Percentiles rank a stretch among this genome's conserved stretches.
phyloP scores from a whole-genome alignment of 2,797 vertebrate genomes.

The Ctenopoma kingsleyae region DNA sequence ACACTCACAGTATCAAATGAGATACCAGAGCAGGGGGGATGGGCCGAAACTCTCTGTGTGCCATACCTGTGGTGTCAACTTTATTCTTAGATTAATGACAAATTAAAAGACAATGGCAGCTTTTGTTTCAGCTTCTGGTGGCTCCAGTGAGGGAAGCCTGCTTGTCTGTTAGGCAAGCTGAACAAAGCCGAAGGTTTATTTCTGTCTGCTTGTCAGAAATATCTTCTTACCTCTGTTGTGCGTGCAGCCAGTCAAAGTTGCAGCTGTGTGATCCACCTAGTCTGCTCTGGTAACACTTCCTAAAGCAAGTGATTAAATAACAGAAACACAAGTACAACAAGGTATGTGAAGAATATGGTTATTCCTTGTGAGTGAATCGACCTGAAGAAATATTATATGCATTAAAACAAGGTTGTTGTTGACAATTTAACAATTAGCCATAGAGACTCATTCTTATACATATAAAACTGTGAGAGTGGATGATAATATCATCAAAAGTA shows the following conservation, averaged over 20 bases:
- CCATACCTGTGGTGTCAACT: conserved; percentile 68
- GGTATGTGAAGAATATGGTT: not conserved
- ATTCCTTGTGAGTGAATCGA: too few species aligned
- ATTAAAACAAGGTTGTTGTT: too few species aligned
- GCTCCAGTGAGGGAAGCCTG: conserved; percentile 43
- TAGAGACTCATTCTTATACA: too few species aligned
- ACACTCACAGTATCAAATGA: conserved; percentile 28
- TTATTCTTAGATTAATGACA: conserved; percentile 77
- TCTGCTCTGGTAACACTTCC: not conserved
- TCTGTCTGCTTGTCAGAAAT: conserved; percentile 57
- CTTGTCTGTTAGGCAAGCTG: conserved; percentile 46
- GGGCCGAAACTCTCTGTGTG: conserved; percentile 20
- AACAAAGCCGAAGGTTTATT: conserved; percentile 69
- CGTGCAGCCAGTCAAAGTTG: conserved; percentile 24
- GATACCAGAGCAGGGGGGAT: conserved; percentile 7
- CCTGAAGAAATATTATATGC: too few species aligned
- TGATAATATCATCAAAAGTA: too few species aligned
- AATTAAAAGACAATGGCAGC: conserved; percentile 70
- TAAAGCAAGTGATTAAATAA: conserved; percentile 8
- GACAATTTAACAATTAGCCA: too few species aligned
- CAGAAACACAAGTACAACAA: conserved; percentile 1
- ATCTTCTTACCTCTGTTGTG: conserved; percentile 44
- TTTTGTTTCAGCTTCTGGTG: conserved; percentile 55
- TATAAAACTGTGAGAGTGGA: too few species aligned
- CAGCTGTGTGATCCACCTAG: conserved; percentile 8